Evolutionary conservation across 2,113 vertebrate genomes (phyloP), one percentile per base, ranked within the genome.

Genomic region (Polypterus bichir): DNA sequence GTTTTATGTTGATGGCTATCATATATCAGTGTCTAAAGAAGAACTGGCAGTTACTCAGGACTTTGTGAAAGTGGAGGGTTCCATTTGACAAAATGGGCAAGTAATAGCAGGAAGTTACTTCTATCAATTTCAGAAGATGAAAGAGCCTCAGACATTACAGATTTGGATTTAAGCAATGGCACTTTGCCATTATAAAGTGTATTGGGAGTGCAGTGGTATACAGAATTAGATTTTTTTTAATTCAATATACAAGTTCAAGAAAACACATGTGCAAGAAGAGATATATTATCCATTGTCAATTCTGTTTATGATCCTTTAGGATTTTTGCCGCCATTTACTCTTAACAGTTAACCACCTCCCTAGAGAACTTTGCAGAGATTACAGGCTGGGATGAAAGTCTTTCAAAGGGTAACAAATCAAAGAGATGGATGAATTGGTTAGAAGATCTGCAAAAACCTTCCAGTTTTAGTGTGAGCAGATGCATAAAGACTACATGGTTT

Each of bases 1-100:
- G 27, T 59, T 66, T 44, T 64, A 66, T 4, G 57, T 66, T 0
- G 69, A 47, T 52, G 56, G 66, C 63, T 64, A 47, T 5, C 44
- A 48, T 47, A 27, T 51, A 51, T 48, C 4, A 44, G 59, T 59
- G 44, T 51, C 62, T 68, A 71, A 46, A 6, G 49, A 62, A 54
- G 54, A 66, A 27, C 27, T 27, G 27, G 8, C 62, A 44, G 27
- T 64, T 47, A 49, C 48, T 3, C 56, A 60, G 5, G 45, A 47
- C 48, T 64, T 27, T 64, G 62, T 60, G 10, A 7, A 7, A 59
- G 48, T 5, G 55, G 54, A 45, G 54, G 62, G 54, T 62, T 62
- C 47, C 7, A 48, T 45, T 62, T 62, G 49, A 61, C 6, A 5
- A 62, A 62, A 52, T 62, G 60, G 49, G 46, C 47, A 45, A 64